Evolutionary conservation across 2,113 vertebrate genomes (phyloP), one percentile per base, ranked within the genome.

Genomic region (Coptodon bakossiorum): DNA sequence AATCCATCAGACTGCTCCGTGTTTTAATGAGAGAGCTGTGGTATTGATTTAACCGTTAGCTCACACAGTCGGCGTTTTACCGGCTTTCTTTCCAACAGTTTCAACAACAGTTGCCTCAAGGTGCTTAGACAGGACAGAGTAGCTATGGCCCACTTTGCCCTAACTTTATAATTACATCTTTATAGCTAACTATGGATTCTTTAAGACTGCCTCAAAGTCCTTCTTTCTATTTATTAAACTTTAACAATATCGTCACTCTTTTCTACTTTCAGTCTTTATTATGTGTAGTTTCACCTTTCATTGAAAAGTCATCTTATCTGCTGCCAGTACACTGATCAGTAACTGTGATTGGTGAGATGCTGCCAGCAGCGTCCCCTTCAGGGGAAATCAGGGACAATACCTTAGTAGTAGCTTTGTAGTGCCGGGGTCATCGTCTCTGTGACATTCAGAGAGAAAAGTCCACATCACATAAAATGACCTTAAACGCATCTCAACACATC

Each of bases 321-420:
- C 34, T 38, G 34, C 2, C 34, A 38, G 10, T 12, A 66, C 61
- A 66, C 34, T 0, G 22, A 22, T 40, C 63, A 40, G 36, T 68
- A 68, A 68, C 36, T 68, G 19, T 68, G 63, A 14, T 40, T 68
- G 63, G 34, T 66, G 31, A 36, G 61, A 12, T 66, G 61, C 16
- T 7, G 59, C 59, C 9, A 12, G 6, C 61, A 36, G 6, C 9
- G 10, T 66, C 61, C 17, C 6, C 5, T 2, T 63, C 9, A 36
- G 31, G 17, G 6, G 17, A 66, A 66, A 66, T 36, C 61, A 12
- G 0, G 16, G 9, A 63, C 9, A 0, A 19, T 34, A 34, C 0
- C 29, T 11, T 11, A 19, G 29, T 2, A 34, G 59, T 19, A 11
- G 59, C 3, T 34, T 63, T 63, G 59, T 63, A 4, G 1, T 63